These are phyloP conservation scores for Elgaria multicarinata DNA, from an alignment of 2,113 vertebrate genomes.

Conservation along the genomic window DNA sequence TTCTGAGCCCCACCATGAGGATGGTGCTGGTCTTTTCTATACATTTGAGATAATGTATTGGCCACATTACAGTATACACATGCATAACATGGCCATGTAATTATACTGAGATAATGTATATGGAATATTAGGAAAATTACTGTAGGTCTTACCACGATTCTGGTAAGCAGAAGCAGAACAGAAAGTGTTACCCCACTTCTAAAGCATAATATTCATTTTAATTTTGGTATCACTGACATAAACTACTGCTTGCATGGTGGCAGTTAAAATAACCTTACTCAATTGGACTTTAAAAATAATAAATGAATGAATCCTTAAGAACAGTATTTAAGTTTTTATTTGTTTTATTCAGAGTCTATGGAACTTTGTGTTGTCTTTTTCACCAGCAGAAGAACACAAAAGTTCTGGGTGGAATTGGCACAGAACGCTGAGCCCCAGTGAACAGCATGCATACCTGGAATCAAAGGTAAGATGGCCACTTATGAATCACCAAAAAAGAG, in stretches of 20 bases:
- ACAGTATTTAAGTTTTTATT: not conserved
- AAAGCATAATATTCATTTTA: not conserved
- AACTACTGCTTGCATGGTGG: not conserved
- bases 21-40: too few species aligned
- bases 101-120: not conserved
- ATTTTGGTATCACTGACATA: not conserved
- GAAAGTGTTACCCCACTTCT: not conserved
- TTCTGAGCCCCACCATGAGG: too few species aligned
- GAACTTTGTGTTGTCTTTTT: not conserved
- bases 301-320: not conserved
- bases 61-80: too few species aligned
- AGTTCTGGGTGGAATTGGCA: not conserved
- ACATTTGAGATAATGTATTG: not conserved
- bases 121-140: not conserved
- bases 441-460: not conserved
- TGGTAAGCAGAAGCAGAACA: not conserved
- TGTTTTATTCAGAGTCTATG: slow-evolving; percentile 17
- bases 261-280: not conserved
- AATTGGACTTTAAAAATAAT: not conserved
- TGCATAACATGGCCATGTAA: too few species aligned
- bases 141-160: not conserved
- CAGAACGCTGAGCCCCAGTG: not conserved
- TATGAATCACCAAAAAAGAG: too few species aligned
- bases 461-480: too few species aligned
- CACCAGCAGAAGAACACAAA: slow-evolving; percentile 17